Evolutionary conservation across 2,113 vertebrate species (phyloP).

Genomic region (Callocephalon fimbriatum): DNA sequence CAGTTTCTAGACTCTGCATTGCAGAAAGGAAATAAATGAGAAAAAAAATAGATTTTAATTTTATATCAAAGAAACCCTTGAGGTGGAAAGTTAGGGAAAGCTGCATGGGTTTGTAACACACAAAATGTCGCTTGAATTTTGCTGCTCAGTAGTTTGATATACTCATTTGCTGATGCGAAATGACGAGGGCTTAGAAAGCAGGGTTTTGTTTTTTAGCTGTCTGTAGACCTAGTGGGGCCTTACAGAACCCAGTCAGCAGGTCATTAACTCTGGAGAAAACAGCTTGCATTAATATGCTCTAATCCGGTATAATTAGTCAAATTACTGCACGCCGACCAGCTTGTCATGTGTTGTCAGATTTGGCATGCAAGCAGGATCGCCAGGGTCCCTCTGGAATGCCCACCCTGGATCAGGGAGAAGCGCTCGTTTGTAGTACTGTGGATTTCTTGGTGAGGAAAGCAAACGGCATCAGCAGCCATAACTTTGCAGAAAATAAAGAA

Average conservation of each 20-base stretch:
- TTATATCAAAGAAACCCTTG: constrained; percentile 84
- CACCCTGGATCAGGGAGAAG: constrained; percentile 78
- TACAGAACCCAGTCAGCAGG: constrained; percentile 87
- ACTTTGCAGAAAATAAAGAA: neutral
- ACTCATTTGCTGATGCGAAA: constrained; percentile 87
- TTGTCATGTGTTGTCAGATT: constrained; percentile 95
- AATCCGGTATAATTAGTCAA: constrained; percentile 99
- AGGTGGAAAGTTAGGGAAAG: constrained; percentile 79
- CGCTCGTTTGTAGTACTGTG: constrained; percentile 72
- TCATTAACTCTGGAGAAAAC: constrained; percentile 96
- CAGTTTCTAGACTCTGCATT: constrained; percentile 29
- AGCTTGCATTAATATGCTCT: constrained; percentile 99
- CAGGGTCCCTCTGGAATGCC: constrained; percentile 88
- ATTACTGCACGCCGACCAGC: constrained; percentile 92
- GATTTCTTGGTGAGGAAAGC: constrained; percentile 71
- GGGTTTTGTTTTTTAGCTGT: constrained; percentile 84
- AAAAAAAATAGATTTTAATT: constrained; percentile 74
- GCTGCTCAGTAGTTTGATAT: constrained; percentile 84
- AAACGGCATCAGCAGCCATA: constrained; percentile 40
- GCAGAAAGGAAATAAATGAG: constrained; percentile 40
- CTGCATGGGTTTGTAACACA: constrained; percentile 75
- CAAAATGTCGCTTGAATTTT: constrained; percentile 84
- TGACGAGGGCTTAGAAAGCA: constrained; percentile 86
- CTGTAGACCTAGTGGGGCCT: constrained; percentile 82
- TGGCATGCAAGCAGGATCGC: constrained; percentile 87